Percentiles rank a stretch among this genome's conserved stretches.
Conservation (phyloP, 2,797 vertebrate genomes). For the Chloroceryle amazona region DNA sequence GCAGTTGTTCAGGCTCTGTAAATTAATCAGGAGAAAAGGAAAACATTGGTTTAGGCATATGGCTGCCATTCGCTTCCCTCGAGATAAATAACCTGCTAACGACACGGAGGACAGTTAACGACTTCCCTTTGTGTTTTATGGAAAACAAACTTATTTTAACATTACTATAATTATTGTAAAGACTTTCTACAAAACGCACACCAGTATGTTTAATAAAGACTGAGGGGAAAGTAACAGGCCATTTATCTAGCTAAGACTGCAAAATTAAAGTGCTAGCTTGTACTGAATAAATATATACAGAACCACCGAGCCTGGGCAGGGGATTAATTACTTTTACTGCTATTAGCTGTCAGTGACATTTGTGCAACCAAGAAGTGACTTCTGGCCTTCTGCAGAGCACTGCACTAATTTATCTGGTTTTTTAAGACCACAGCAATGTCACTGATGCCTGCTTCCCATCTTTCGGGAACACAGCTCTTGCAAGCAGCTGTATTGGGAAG, state of each 20-base stretch:
- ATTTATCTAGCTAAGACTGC: not conserved
- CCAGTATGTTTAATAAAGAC: not conserved
- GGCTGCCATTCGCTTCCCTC: not conserved
- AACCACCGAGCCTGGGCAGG: not conserved
- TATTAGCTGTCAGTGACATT: not conserved
- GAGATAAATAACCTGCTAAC: not conserved
- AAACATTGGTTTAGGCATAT: not conserved
- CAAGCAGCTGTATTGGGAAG: not conserved
- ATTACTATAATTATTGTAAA: not conserved
- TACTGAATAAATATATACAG: not conserved
- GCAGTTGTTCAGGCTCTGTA: not conserved
- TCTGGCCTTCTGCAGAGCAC: not conserved
- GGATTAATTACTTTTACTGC: not conserved
- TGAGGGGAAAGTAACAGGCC: not conserved
- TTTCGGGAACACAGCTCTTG: not conserved
- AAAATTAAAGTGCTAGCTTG: not conserved
- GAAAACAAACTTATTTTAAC: conserved; percentile 13
- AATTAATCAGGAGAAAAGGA: not conserved
- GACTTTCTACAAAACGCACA: not conserved
- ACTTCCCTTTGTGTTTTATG: not conserved
- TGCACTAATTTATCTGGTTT: not conserved
- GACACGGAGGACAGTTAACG: not conserved
- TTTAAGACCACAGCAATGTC: not conserved
- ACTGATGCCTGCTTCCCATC: not conserved
- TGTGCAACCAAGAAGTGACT: not conserved